Evolutionary conservation across 2,797 vertebrate genomes (phyloP), one percentile per base, ranked within the genome.

Genomic region (Gallirallus australis): DNA sequence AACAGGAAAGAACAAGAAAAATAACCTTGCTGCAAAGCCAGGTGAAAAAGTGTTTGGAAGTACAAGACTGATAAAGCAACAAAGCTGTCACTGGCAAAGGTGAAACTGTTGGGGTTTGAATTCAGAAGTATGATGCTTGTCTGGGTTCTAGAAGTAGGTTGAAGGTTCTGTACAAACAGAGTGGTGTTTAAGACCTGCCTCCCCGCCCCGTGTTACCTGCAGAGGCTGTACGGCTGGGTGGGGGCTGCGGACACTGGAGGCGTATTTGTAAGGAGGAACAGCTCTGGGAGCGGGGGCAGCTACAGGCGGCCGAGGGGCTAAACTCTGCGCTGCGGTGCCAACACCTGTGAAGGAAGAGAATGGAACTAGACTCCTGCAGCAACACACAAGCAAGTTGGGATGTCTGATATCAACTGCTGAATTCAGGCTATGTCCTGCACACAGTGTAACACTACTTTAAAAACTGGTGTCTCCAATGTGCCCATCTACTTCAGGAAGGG

Each of bases 251-350:
- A 99, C 98, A 40, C 98, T 98, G 3, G 99, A 98, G 96, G 99
- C 98, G 0, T 99, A 99, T 97, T 99, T 99, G 92, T 99, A 99
- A 5, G 99, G 99, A 48, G 99, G 98, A 95, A 99, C 99, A 8
- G 99, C 97, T 65, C 99, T 98, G 42, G 99, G 99, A n/a, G 98
- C 97, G 0, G 99, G 96, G 53, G 99, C 97, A 77, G 99, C 98
- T 82, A 99, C 98, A 23, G 99, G 98, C 2, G 99, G 98, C 8
- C 99, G 99, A 75, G 99, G 98, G 27, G 98, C 99, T 97, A 99
- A 98, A 25, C 94, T 97, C 94, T 99, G 99, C 18, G 98, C 98
- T 16, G 98, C 82, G 30, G 98, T 84, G 20, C 98, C 96, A 79
- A 98, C 97, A 1, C 98, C 98, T 98, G 93, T 56, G 82, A 82